A percentile compares a stretch with the other conserved stretches of the same genome.
These are phyloP conservation scores for Eumerus sabulonum DNA, from an alignment of 2,888 invertebrate genomes.

Conservation along the genomic window DNA sequence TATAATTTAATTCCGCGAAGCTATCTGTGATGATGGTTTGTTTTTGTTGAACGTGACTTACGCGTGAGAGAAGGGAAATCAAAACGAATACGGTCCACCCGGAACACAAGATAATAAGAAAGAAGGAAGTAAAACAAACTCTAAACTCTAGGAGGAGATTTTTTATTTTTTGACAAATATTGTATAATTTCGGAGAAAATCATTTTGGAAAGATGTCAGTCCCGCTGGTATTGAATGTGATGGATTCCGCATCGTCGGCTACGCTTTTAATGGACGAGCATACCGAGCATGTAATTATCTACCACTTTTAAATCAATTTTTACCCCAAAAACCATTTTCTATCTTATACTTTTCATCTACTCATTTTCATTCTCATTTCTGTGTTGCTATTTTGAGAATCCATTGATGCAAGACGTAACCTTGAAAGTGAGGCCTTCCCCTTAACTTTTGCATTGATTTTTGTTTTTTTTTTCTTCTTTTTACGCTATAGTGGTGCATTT, in stretches of 20 bases:
- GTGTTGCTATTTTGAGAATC: constrained; percentile 7
- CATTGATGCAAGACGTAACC: constrained; percentile 40
- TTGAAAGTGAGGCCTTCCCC: constrained; percentile 59
- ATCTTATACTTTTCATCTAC: constrained; percentile 3
- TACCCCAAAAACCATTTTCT: background rate
- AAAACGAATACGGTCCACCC: too few species aligned
- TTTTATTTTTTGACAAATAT: too few species aligned
- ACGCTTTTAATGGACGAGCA: constrained; percentile 72
- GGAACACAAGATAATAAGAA: too few species aligned
- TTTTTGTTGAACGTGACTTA: constrained; percentile 5
- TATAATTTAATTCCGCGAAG: constrained; percentile 1
- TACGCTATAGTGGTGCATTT: constrained; percentile 43
- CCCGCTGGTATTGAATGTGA: constrained; percentile 73
- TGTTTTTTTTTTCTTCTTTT: too few species aligned
- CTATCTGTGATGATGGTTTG: constrained; percentile 55
- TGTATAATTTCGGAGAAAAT: too few species aligned
- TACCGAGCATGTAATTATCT: constrained; percentile 75
- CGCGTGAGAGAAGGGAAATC: constrained; percentile 3
- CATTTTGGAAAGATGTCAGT: constrained; percentile 74
- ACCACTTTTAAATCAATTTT: constrained; percentile 21
- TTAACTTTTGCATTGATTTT: constrained; percentile 30
- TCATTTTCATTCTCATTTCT: background rate
- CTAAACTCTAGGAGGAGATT: too few species aligned
- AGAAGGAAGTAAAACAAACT: too few species aligned
- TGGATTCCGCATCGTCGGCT: constrained; percentile 70